A percentile compares a stretch with the other conserved stretches of the same genome.
Conservation (phyloP, 2,113 vertebrate genomes). For the Notothenia rossii region DNA sequence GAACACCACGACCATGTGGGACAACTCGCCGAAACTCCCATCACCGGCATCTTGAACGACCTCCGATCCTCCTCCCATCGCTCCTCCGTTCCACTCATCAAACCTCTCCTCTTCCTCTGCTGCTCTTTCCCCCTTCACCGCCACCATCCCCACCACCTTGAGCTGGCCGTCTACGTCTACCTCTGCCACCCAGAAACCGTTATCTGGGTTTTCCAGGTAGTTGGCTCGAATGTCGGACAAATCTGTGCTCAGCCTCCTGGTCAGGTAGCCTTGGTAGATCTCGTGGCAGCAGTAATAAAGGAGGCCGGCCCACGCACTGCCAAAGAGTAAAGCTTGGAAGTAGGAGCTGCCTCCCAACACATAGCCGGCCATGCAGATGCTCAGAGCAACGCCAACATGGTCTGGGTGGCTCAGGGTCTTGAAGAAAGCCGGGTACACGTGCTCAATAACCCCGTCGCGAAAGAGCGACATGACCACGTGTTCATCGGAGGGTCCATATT, state of each 20-base stretch:
- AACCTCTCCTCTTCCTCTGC: constrained; percentile 39
- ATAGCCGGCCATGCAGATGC: constrained; percentile 79
- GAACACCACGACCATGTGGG: constrained; percentile 66
- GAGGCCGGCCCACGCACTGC: constrained; percentile 72
- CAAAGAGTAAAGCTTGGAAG: constrained; percentile 76
- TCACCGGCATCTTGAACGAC: neutral
- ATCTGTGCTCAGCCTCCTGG: constrained; percentile 59
- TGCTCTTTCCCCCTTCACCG: constrained; percentile 48
- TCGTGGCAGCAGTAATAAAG: constrained; percentile 80
- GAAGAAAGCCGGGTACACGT: constrained; percentile 83
- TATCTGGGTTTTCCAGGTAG: constrained; percentile 75
- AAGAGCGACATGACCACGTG: constrained; percentile 66
- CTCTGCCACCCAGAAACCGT: constrained; percentile 81
- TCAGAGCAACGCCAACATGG: constrained; percentile 77
- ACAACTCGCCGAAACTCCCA: constrained; percentile 62
- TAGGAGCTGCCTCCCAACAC: constrained; percentile 80
- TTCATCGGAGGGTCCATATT: constrained; percentile 71
- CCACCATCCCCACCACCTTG: constrained; percentile 72
- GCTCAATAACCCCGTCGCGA: constrained; percentile 72
- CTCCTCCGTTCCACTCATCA: constrained; percentile 61
- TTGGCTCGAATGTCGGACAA: constrained; percentile 73
- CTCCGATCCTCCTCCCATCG: neutral
- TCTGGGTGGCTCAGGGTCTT: constrained; percentile 77
- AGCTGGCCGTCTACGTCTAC: constrained; percentile 51
- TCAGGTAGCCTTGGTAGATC: constrained; percentile 71